phyloP scores from a whole-genome alignment of 2,113 vertebrate genomes.

The Nanorana parkeri region DNA sequence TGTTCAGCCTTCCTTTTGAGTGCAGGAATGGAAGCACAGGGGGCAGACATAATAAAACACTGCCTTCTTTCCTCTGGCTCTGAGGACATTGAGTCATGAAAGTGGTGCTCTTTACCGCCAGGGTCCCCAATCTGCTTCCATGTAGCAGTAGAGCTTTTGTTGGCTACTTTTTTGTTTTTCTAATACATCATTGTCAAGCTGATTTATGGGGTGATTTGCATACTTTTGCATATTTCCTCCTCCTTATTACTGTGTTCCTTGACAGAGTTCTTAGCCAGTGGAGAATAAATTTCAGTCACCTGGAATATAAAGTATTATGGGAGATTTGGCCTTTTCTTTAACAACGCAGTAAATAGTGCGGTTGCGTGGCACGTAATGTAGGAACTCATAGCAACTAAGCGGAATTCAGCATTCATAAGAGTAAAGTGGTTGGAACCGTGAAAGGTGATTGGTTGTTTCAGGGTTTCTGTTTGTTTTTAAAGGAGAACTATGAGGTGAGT shows the following conservation, averaged over 20 bases:
- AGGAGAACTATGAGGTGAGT: too few species aligned
- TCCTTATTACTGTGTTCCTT: not conserved
- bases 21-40: slow-evolving; percentile 46
- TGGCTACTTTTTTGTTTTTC: slow-evolving; percentile 31
- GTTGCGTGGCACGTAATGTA: too few species aligned
- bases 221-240: slow-evolving; percentile 35
- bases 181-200: slow-evolving; percentile 49
- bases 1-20: slow-evolving; percentile 40
- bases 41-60: slow-evolving; percentile 42
- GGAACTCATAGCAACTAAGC: too few species aligned
- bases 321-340: too few species aligned
- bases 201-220: slow-evolving; percentile 55
- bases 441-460: too few species aligned
- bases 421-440: too few species aligned
- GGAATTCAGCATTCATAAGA: too few species aligned
- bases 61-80: not conserved
- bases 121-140: not conserved
- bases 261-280: not conserved
- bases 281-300: not conserved
- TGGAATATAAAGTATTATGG: not conserved
- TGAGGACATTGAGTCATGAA: slow-evolving; percentile 28
- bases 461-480: too few species aligned
- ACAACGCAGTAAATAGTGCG: too few species aligned
- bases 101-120: not conserved
- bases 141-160: slow-evolving; percentile 37